These are phyloP conservation scores for Hydroisotoma schaefferi DNA, from an alignment of 2,888 invertebrate species.

Conservation along the genomic window DNA sequence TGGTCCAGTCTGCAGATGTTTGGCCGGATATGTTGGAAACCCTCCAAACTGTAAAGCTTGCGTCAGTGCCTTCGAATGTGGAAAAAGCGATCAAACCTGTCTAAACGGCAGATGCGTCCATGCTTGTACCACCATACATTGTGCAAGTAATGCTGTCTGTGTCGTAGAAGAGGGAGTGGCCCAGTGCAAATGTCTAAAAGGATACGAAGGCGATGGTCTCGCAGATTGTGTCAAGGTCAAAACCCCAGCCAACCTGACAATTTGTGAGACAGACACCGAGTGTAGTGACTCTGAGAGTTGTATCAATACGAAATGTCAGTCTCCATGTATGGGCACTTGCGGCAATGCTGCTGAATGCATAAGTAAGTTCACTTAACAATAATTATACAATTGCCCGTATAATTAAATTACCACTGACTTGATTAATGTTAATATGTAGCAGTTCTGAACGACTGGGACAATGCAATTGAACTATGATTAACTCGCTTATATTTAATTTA, in stretches of 20 bases:
- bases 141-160: conserved; percentile 46
- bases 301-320: conserved; percentile 43
- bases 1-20: conserved; percentile 27
- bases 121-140: conserved; percentile 46
- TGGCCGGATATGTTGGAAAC: conserved; percentile 41
- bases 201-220: conserved; percentile 46
- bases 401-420: too few relatives aligned
- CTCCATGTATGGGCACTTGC: conserved; percentile 47
- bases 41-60: conserved; percentile 48
- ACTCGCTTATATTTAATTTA: background rate
- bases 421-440: too few relatives aligned
- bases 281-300: conserved; percentile 39
- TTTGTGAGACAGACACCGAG: conserved; percentile 37
- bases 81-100: conserved; percentile 48
- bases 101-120: conserved; percentile 48
- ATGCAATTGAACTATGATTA: background rate
- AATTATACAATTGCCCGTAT: too few relatives aligned
- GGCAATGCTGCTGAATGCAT: conserved; percentile 47
- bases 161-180: conserved; percentile 45
- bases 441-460: too few relatives aligned
- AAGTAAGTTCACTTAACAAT: conserved; percentile 25
- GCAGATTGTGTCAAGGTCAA: conserved; percentile 43
- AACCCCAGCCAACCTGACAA: conserved; percentile 41
- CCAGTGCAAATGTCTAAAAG: conserved; percentile 38
- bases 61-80: conserved; percentile 44